These are phyloP conservation scores for Trogon melanurus DNA, from an alignment of 2,113 vertebrate species.

Conservation along the genomic window DNA sequence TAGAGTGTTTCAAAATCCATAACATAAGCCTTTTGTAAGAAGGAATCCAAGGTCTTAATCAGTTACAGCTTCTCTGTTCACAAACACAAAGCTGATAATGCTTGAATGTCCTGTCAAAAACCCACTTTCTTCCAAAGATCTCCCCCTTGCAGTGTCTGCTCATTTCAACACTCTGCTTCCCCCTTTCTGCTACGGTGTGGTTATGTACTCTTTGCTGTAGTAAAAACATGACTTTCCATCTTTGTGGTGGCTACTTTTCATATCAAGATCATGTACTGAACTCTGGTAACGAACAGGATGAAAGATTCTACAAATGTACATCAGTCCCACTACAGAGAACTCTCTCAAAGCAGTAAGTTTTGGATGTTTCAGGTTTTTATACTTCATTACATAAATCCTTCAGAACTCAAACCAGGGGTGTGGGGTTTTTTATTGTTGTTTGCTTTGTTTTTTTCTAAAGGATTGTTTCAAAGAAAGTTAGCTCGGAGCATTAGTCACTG, in stretches of 20 bases:
- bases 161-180: neutral
- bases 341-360: neutral
- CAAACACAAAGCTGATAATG: neutral
- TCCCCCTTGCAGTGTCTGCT: neutral
- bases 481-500: neutral
- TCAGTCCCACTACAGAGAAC: neutral
- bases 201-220: neutral
- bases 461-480: neutral
- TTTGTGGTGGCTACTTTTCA: neutral
- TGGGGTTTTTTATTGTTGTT: neutral
- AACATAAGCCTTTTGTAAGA: neutral
- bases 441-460: neutral
- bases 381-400: neutral
- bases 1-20: neutral
- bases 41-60: neutral
- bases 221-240: neutral
- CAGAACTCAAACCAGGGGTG: neutral
- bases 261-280: neutral
- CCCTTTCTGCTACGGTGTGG: neutral
- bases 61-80: neutral
- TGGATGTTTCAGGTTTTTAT: neutral
- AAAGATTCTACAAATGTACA: neutral
- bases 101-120: neutral
- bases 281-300: neutral
- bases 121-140: neutral